Conservation (phyloP, 2,797 vertebrate species). For the Catamblyrhynchus diadema region DNA sequence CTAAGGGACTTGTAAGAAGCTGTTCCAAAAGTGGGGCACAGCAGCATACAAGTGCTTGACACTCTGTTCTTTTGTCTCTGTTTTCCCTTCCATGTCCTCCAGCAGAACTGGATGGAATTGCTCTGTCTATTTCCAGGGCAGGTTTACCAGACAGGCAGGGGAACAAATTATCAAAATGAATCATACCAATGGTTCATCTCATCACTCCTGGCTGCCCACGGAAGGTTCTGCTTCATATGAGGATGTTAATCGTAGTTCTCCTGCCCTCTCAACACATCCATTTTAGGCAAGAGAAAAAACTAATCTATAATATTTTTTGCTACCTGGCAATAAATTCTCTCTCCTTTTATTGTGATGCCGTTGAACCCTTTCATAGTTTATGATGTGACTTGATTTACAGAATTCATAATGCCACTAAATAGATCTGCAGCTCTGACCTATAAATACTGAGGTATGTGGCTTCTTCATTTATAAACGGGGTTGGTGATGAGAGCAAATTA, state of each 20-base stretch:
- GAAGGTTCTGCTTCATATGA: background rate
- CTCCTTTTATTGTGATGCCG: background rate
- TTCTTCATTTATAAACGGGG: background rate
- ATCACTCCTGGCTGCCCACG: background rate
- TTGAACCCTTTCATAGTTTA: background rate
- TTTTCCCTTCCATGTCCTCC: background rate
- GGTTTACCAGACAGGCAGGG: background rate
- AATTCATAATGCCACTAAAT: slow-evolving; percentile 21
- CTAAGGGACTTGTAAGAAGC: background rate
- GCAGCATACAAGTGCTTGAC: accelerated
- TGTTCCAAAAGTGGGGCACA: background rate
- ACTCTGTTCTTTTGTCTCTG: background rate
- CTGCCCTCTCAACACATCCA: background rate
- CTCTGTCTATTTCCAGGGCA: background rate
- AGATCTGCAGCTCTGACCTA: slow-evolving; percentile 6
- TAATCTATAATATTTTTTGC: background rate
- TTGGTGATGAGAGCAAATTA: slow-evolving; percentile 5
- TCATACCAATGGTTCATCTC: background rate
- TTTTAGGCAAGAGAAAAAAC: background rate
- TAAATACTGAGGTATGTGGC: background rate
- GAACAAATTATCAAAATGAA: background rate
- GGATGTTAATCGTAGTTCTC: background rate
- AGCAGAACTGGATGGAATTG: background rate
- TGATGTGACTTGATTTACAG: slow-evolving; percentile 14
- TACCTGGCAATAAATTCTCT: background rate